Evolutionary conservation across 2,797 vertebrate genomes (phyloP).

Genomic region (Aulostomus chinensis): DNA sequence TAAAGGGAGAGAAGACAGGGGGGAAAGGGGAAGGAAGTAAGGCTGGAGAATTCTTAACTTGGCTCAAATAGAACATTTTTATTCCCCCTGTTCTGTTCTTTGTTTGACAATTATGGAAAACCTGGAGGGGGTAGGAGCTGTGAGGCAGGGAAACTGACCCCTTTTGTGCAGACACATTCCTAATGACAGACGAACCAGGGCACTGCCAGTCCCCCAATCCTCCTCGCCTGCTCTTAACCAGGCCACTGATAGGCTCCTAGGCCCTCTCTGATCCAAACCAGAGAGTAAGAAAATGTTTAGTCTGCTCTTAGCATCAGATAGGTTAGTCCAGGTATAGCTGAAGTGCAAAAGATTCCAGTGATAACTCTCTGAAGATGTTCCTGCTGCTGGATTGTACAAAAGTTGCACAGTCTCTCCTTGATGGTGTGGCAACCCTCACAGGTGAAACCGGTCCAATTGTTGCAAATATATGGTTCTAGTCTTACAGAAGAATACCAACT

Average conservation of each 20-base stretch:
- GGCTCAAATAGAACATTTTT: slow-evolving; percentile 22
- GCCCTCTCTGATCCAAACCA: slow-evolving; percentile 1
- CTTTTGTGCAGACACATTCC: slow-evolving; percentile 46
- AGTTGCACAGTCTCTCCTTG: neutral
- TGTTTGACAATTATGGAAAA: slow-evolving; percentile 48
- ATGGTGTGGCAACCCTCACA: too few species aligned
- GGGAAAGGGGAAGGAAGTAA: slow-evolving; percentile 8
- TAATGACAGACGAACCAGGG: slow-evolving; percentile 44
- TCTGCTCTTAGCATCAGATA: slow-evolving; percentile 3
- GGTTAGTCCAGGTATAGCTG: neutral
- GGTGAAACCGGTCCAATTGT: neutral
- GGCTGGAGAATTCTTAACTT: slow-evolving; percentile 1
- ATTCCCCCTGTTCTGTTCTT: slow-evolving; percentile 25
- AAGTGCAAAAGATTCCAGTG: neutral
- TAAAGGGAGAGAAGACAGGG: neutral
- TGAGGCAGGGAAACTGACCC: slow-evolving; percentile 42
- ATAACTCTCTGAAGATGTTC: neutral
- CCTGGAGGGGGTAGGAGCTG: slow-evolving; percentile 31
- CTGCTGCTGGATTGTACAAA: neutral
- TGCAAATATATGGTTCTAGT: neutral
- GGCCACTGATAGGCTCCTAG: slow-evolving; percentile 21
- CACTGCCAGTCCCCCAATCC: slow-evolving; percentile 31
- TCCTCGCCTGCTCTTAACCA: slow-evolving; percentile 39
- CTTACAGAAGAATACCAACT: neutral
- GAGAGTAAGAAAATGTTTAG: neutral